Evolutionary conservation across 2,888 invertebrate species (phyloP).

Genomic region (Caenorhabditis sp.): DNA sequence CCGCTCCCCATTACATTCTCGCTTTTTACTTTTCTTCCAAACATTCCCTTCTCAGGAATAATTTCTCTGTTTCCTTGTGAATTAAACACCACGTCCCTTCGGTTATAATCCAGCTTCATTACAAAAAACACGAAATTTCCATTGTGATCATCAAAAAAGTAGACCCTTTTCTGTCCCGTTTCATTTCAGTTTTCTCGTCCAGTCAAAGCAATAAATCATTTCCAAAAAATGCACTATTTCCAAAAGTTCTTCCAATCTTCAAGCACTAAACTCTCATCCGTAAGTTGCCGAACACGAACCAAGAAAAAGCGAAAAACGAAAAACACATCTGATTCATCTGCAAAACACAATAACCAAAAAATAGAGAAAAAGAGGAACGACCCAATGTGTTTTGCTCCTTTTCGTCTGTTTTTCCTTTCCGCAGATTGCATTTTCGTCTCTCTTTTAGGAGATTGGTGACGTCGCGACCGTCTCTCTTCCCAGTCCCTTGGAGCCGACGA

Average conservation of each 20-base stretch:
- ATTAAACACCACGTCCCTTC: no score
- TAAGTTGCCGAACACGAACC: constrained; percentile 1
- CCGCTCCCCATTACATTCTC: neutral
- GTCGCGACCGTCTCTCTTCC: constrained; percentile 22
- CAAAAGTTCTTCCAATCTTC: constrained; percentile 48
- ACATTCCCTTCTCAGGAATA: constrained; percentile 49
- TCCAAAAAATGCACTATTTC: constrained; percentile 35
- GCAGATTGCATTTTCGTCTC: neutral
- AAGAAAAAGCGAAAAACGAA: constrained; percentile 3
- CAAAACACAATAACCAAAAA: constrained; percentile 29
- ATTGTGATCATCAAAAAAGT: constrained; percentile 30
- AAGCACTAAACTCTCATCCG: constrained; percentile 32
- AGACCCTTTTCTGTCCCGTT: neutral
- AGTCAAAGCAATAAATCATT: constrained; percentile 19
- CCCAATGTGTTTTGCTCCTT: constrained; percentile 36
- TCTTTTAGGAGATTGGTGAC: constrained; percentile 32
- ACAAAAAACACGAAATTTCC: constrained; percentile 8
- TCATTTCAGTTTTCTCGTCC: constrained; percentile 13
- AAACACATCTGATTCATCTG: constrained; percentile 27
- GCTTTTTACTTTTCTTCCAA: neutral
- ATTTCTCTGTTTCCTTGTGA: neutral
- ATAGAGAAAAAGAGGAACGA: neutral
- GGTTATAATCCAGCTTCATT: no score
- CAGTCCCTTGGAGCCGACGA: constrained; percentile 24
- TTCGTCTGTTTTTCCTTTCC: neutral